These are phyloP conservation scores for Pyrrhosoma nymphula DNA, from an alignment of 2,888 invertebrate species.

Conservation along the genomic window DNA sequence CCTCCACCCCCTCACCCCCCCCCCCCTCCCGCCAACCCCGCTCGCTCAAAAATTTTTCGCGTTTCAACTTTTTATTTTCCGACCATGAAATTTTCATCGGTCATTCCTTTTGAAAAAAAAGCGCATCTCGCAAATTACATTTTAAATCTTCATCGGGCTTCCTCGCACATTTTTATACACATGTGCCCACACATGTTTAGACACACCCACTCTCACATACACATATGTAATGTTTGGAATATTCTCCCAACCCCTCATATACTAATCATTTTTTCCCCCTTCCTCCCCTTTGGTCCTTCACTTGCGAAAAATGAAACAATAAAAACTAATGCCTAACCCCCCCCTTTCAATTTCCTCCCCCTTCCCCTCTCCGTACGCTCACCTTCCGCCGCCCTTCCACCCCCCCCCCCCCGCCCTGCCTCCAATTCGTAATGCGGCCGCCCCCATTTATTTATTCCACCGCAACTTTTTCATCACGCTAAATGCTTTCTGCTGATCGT, in stretches of 20 bases:
- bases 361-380: no score
- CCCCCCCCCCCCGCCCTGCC: background rate
- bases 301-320: no score
- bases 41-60: background rate
- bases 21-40: no score
- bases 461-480: conserved; percentile 65
- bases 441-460: conserved; percentile 54
- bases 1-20: background rate
- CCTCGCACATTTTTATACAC: background rate
- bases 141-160: conserved; percentile 61
- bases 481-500: conserved; percentile 42
- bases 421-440: conserved; percentile 49
- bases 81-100: conserved; percentile 57
- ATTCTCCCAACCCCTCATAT: no score
- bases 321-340: no score
- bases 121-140: conserved; percentile 55
- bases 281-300: no score
- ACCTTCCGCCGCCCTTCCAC: background rate
- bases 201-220: no score
- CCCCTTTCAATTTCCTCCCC: no score
- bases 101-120: conserved; percentile 57
- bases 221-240: no score
- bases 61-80: conserved; percentile 39
- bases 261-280: no score
- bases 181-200: no score